Conservation (phyloP, 2,113 vertebrate genomes). For the Spheniscus mendiculus region DNA sequence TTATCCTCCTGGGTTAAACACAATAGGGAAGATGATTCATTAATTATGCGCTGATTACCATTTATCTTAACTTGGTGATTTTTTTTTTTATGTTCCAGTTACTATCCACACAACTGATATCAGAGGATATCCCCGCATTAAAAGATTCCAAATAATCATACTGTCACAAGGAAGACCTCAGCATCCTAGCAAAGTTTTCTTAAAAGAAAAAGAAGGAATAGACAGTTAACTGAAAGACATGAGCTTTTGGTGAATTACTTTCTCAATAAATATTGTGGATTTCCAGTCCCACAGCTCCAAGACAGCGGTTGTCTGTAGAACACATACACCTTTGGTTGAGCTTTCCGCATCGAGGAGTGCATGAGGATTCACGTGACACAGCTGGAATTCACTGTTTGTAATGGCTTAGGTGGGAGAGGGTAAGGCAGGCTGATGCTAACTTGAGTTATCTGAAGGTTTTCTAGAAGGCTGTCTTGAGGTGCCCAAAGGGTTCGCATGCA, state of each 20-base stretch:
- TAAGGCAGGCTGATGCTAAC: neutral
- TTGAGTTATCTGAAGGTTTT: neutral
- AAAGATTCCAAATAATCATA: neutral
- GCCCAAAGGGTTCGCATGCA: neutral
- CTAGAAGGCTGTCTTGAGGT: neutral
- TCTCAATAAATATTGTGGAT: neutral
- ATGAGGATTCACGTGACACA: rapidly evolving
- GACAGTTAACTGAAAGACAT: neutral
- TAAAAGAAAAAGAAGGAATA: neutral
- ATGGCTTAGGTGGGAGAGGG: neutral
- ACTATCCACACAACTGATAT: neutral
- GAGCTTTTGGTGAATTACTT: neutral
- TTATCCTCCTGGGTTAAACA: neutral
- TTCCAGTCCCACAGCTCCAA: neutral
- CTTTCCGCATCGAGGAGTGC: neutral
- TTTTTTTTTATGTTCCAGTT: neutral
- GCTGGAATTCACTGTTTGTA: neutral
- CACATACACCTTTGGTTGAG: rapidly evolving
- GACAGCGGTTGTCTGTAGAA: neutral
- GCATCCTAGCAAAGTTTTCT: neutral
- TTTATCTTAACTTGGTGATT: neutral
- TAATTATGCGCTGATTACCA: neutral
- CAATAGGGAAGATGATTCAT: neutral
- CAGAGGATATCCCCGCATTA: neutral
- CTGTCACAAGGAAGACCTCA: neutral